Evolutionary conservation across 2,888 invertebrate genomes (phyloP).

Genomic region (Oeneis ivallda): DNA sequence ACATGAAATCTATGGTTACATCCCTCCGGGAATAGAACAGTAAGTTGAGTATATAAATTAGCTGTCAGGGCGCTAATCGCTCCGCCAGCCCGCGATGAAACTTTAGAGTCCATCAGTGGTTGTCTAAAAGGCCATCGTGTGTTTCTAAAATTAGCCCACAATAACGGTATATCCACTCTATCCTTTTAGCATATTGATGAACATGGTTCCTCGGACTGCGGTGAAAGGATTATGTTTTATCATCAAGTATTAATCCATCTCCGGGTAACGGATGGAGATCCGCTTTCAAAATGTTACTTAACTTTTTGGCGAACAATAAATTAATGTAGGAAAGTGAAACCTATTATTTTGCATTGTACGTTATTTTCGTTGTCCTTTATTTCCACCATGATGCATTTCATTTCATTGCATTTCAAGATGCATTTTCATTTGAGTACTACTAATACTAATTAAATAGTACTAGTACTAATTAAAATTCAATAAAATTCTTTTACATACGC

Average conservation of each 20-base stretch:
- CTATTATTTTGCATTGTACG: too few species aligned
- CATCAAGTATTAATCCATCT: slow-evolving; percentile 36
- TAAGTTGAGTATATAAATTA: slow-evolving; percentile 81
- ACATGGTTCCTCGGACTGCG: slow-evolving; percentile 46
- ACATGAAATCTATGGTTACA: slow-evolving; percentile 50
- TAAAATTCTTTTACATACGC: too few species aligned
- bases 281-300: slow-evolving; percentile 44
- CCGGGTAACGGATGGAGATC: slow-evolving; percentile 30
- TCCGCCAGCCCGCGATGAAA: slow-evolving; percentile 80
- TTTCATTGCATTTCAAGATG: too few species aligned
- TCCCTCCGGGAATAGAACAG: slow-evolving; percentile 73
- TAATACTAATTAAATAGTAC: too few species aligned
- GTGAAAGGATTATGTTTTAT: slow-evolving; percentile 48
- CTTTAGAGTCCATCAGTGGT: slow-evolving; percentile 77
- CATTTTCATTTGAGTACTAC: too few species aligned
- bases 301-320: too few species aligned
- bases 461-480: too few species aligned
- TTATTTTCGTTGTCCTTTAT: too few species aligned
- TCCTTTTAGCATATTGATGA: slow-evolving; percentile 60
- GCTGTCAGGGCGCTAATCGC: slow-evolving; percentile 80
- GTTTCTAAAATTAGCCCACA: slow-evolving; percentile 68
- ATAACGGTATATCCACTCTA: slow-evolving; percentile 54
- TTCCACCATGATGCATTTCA: too few species aligned
- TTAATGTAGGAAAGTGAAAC: too few species aligned
- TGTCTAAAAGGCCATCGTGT: slow-evolving; percentile 69